Evolutionary conservation across 2,888 invertebrate genomes (phyloP), one percentile per base, ranked within the genome.

Genomic region (Drosophila pseudotakahashii): DNA sequence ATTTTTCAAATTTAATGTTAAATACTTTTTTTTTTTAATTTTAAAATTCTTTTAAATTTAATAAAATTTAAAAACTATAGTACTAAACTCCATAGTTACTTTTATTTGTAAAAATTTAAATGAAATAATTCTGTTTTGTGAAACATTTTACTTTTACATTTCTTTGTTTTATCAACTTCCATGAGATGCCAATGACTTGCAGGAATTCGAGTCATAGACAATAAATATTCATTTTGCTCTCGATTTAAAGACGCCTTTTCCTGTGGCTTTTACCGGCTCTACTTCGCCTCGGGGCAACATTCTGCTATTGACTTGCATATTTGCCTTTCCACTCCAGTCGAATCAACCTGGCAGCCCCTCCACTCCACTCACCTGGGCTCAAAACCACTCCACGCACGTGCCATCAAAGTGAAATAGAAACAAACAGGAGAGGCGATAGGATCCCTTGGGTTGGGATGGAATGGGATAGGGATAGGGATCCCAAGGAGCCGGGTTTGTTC

Each of bases 301-400:
- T 48, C 41, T 52, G 78, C 42, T 44, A 70, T 67, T 72, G 59
- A 66, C 64, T 78, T 50, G 44, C 37, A 48, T 78, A 71, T 76
- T 75, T 82, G 54, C 69, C 57, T 67, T 74, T 69, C 52, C 77
- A 75, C 75, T 73, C 77, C 52, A 50, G 54, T 45, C 41, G 44
- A 64, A 60, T 71, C 41, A 54, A 32, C 30, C 60, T 2, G 19
- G 19, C 19, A 19, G 19, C 19, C 19, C 19, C 19, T 19, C 32
- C 61, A 73, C 52, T 26, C 26, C 5, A 26, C 36, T 44, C 36
- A 60, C 54, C 69, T 68, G 45, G 51, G 13, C 30, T n/a, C 41
- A 14, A 32, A 30, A 34, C 19, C 61, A 58, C 54, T 55, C 16
- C 36, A 53, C 52, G 44, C 66, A 61, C 63, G 63, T 66, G 47